These are phyloP conservation scores for Rana temporaria DNA, from an alignment of 2,113 vertebrate species.

Conservation along the genomic window DNA sequence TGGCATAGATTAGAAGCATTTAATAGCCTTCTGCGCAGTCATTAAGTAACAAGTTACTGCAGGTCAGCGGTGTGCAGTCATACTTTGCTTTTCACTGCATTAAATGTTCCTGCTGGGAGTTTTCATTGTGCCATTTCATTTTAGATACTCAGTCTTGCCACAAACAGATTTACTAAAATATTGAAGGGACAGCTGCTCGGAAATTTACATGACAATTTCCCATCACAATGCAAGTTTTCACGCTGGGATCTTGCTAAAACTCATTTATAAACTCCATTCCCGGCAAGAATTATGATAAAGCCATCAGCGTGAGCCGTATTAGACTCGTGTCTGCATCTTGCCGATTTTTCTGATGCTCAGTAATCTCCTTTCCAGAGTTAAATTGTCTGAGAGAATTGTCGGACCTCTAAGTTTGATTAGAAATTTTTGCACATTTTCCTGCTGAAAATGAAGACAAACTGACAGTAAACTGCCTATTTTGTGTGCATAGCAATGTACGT, in stretches of 20 bases:
- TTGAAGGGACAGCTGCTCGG: constrained; percentile 17
- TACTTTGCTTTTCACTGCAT: background rate
- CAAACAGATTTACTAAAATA: constrained; percentile 40
- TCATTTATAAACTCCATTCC: constrained; percentile 43
- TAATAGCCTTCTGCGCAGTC: too few relatives aligned
- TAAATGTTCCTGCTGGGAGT: background rate
- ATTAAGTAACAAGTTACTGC: background rate
- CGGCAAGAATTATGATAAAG: constrained; percentile 46
- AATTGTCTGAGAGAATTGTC: constrained; percentile 34
- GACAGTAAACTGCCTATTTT: constrained; percentile 4
- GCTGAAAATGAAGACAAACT: background rate
- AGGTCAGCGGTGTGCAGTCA: background rate
- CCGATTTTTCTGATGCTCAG: constrained; percentile 22
- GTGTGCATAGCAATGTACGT: background rate
- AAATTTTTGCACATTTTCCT: constrained; percentile 15
- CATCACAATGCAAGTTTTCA: constrained; percentile 47
- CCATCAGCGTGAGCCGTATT: constrained; percentile 27
- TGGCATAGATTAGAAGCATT: background rate
- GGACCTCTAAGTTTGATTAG: constrained; percentile 9
- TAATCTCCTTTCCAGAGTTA: constrained; percentile 46
- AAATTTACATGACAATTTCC: constrained; percentile 53
- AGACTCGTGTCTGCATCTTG: constrained; percentile 30
- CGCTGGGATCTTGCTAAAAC: constrained; percentile 50
- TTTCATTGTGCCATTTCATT: background rate
- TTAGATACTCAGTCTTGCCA: background rate